Percentiles rank a stretch among this genome's conserved stretches.
Evolutionary conservation across 2,113 vertebrate genomes (phyloP).

Genomic region (Neodontobutis hainanensis): DNA sequence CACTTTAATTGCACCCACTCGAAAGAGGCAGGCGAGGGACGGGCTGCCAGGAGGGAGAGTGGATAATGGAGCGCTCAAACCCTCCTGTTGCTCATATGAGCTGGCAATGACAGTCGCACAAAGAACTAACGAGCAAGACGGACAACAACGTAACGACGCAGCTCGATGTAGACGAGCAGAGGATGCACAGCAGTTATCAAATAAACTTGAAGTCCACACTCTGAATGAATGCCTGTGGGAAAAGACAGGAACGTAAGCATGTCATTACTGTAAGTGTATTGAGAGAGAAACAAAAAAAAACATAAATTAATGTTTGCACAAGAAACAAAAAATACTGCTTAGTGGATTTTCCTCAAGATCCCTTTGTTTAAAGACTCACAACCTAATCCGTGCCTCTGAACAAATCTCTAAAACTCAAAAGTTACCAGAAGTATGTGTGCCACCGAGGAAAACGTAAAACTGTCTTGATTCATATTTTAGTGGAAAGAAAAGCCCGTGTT

Average conservation of each 20-base stretch:
- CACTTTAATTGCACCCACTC: conserved; percentile 64
- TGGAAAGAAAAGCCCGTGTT: neutral
- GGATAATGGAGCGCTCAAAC: conserved; percentile 46
- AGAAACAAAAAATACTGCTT: too few relatives aligned
- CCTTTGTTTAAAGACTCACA: conserved; percentile 58
- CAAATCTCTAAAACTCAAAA: conserved; percentile 5
- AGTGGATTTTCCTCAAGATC: conserved; percentile 10
- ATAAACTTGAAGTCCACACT: neutral
- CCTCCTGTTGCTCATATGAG: too few relatives aligned
- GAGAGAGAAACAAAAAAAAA: conserved; percentile 1
- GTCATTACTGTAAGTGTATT: conserved; percentile 19
- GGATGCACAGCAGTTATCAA: too few relatives aligned
- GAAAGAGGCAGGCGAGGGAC: conserved; percentile 39
- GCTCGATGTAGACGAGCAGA: too few relatives aligned
- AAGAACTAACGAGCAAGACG: neutral
- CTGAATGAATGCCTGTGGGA: conserved; percentile 20
- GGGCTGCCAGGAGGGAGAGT: conserved; percentile 37
- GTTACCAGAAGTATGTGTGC: too few relatives aligned
- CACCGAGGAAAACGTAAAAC: too few relatives aligned
- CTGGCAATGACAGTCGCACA: neutral
- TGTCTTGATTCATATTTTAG: neutral
- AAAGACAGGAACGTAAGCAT: conserved; percentile 5
- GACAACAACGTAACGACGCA: neutral
- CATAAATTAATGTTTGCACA: neutral
- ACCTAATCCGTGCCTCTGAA: conserved; percentile 26